These are phyloP conservation scores for Sinopyrophorus schimmeli DNA, from an alignment of 2,888 invertebrate species.

Conservation along the genomic window DNA sequence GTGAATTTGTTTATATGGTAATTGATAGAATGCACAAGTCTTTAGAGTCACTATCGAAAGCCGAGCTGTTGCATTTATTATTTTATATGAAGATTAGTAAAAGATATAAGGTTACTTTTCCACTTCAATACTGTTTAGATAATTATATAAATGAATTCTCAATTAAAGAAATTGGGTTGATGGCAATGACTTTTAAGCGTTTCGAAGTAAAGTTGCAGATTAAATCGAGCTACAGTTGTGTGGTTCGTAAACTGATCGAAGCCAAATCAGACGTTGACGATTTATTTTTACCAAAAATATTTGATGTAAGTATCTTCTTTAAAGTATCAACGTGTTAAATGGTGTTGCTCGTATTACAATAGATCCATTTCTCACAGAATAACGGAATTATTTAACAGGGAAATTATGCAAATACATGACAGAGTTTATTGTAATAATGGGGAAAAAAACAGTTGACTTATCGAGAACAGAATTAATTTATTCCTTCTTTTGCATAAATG, in stretches of 20 bases:
- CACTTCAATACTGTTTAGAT: constrained; percentile 64
- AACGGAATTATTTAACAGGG: constrained; percentile 12
- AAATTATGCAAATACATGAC: constrained; percentile 12
- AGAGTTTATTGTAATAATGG: constrained; percentile 3
- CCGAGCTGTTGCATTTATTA: constrained; percentile 68
- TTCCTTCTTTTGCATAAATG: constrained; percentile 68
- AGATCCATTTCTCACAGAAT: too few relatives aligned
- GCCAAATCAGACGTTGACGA: constrained; percentile 4
- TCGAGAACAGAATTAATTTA: constrained; percentile 67
- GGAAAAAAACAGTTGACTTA: constrained; percentile 49
- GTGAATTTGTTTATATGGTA: constrained; percentile 61
- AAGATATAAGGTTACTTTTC: constrained; percentile 63
- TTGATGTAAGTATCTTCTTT: constrained; percentile 25
- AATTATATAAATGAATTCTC: constrained; percentile 60
- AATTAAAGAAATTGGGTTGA: constrained; percentile 69
- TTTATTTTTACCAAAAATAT: constrained; percentile 2
- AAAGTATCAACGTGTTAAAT: background rate
- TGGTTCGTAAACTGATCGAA: constrained; percentile 12
- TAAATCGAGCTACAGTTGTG: background rate
- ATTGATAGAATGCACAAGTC: constrained; percentile 62
- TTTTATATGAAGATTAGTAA: constrained; percentile 68
- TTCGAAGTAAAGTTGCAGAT: constrained; percentile 4
- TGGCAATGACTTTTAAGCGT: constrained; percentile 58
- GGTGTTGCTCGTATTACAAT: too few relatives aligned
- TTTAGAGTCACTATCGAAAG: constrained; percentile 61